Conservation (phyloP, 2,888 invertebrate species). For the Cosmia pyralina region DNA sequence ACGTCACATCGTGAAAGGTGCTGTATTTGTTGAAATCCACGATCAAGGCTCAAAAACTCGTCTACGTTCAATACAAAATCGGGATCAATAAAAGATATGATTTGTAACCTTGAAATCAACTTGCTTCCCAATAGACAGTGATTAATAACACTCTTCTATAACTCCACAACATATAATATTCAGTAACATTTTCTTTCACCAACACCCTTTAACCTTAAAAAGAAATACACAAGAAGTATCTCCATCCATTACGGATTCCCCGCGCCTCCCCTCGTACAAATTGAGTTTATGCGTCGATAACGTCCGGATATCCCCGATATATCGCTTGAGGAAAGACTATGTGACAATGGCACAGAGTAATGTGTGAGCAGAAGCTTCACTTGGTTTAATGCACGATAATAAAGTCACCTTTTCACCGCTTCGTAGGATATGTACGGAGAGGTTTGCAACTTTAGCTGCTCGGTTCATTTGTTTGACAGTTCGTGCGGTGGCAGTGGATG, state of each 20-base stretch:
- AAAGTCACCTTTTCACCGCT: too few relatives aligned
- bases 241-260: constrained; percentile 51
- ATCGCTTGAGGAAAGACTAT: constrained; percentile 34
- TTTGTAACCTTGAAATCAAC: neutral
- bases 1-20: too few relatives aligned
- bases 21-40: too few relatives aligned
- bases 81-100: neutral
- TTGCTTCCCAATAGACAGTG: neutral
- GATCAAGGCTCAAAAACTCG: neutral
- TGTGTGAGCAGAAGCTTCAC: neutral
- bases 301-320: constrained; percentile 53
- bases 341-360: constrained; percentile 4
- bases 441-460: too few relatives aligned
- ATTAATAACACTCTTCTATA: constrained; percentile 9
- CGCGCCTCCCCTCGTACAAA: constrained; percentile 46
- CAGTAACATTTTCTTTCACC: constrained; percentile 4
- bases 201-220: constrained; percentile 38
- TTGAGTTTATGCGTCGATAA: constrained; percentile 64
- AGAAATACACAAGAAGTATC: constrained; percentile 30
- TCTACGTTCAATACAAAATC: neutral
- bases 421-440: too few relatives aligned
- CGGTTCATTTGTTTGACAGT: too few relatives aligned
- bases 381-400: neutral
- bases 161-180: neutral
- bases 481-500: too few relatives aligned